Conservation (phyloP, 2,888 invertebrate genomes). For the Lasius fuliginosus region DNA sequence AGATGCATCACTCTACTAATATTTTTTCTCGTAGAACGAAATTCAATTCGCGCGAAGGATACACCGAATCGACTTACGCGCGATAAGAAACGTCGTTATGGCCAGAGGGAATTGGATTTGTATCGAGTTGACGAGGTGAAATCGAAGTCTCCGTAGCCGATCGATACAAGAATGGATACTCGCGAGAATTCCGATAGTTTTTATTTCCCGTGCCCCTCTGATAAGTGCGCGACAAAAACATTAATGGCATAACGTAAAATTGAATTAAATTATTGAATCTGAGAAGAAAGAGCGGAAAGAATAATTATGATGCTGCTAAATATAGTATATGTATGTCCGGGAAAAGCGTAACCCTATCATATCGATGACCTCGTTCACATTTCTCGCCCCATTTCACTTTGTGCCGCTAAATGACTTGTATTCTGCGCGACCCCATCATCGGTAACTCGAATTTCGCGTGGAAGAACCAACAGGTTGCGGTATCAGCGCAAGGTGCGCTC, state of each 20-base stretch:
- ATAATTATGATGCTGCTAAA: slow-evolving; percentile 9
- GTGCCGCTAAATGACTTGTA: slow-evolving; percentile 53
- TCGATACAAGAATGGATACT: slow-evolving; percentile 51
- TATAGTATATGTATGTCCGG: slow-evolving; percentile 7
- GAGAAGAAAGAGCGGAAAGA: neutral
- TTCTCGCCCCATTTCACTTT: slow-evolving; percentile 56
- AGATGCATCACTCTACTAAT: slow-evolving; percentile 25
- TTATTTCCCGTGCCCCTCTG: neutral
- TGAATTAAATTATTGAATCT: neutral
- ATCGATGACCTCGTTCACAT: slow-evolving; percentile 37
- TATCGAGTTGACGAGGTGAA: slow-evolving; percentile 56
- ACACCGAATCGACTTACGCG: slow-evolving; percentile 41
- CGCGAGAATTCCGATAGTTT: slow-evolving; percentile 56
- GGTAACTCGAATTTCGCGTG: slow-evolving; percentile 49
- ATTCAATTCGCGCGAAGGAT: slow-evolving; percentile 72
- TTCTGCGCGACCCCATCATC: slow-evolving; percentile 58
- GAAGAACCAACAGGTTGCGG: slow-evolving; percentile 62
- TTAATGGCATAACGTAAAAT: neutral
- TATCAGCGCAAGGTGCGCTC: slow-evolving; percentile 56
- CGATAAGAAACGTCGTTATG: slow-evolving; percentile 57
- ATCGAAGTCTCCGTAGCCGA: slow-evolving; percentile 50
- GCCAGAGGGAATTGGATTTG: slow-evolving; percentile 62
- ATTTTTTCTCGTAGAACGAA: slow-evolving; percentile 56
- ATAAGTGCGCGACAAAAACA: neutral
- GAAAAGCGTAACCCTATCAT: slow-evolving; percentile 32